Percentiles rank a stretch among this genome's conserved stretches.
Conservation (phyloP, 1,140 invertebrate genomes). For the Rhizoglyphus robini region DNA sequence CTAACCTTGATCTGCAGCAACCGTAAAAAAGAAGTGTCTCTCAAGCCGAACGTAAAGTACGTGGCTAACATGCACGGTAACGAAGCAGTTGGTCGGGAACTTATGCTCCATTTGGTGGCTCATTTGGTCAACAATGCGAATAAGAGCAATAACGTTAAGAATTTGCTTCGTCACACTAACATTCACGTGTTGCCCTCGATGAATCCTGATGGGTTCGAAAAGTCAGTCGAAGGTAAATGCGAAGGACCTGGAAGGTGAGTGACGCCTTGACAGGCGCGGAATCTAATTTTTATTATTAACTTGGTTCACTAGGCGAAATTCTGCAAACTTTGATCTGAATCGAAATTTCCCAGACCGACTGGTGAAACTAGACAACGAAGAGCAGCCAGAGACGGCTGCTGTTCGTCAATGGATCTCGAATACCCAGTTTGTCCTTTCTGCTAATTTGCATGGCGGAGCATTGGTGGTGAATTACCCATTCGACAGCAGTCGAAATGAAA, state of each 20-base stretch:
- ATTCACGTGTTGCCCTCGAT: slow-evolving; percentile 76
- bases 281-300: slow-evolving; percentile 24
- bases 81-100: slow-evolving; percentile 60
- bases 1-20: slow-evolving; percentile 1
- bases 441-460: slow-evolving; percentile 78
- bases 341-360: slow-evolving; percentile 74
- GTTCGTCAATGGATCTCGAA: slow-evolving; percentile 85
- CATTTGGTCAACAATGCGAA: slow-evolving; percentile 66
- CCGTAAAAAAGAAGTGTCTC: neutral
- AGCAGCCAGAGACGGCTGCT: slow-evolving; percentile 81
- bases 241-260: slow-evolving; percentile 43
- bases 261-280: slow-evolving; percentile 35
- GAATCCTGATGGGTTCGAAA: slow-evolving; percentile 65
- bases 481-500: slow-evolving; percentile 71
- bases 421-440: slow-evolving; percentile 78
- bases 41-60: slow-evolving; percentile 67
- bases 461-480: slow-evolving; percentile 82
- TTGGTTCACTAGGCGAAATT: slow-evolving; percentile 54
- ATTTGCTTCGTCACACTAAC: slow-evolving; percentile 72
- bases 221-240: slow-evolving; percentile 70
- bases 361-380: slow-evolving; percentile 57
- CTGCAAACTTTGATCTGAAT: slow-evolving; percentile 72
- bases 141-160: slow-evolving; percentile 60
- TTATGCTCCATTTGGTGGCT: slow-evolving; percentile 72
- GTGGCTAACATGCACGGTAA: slow-evolving; percentile 71